These are phyloP conservation scores for Agapostemon virescens DNA, from an alignment of 2,888 invertebrate genomes.

Conservation along the genomic window DNA sequence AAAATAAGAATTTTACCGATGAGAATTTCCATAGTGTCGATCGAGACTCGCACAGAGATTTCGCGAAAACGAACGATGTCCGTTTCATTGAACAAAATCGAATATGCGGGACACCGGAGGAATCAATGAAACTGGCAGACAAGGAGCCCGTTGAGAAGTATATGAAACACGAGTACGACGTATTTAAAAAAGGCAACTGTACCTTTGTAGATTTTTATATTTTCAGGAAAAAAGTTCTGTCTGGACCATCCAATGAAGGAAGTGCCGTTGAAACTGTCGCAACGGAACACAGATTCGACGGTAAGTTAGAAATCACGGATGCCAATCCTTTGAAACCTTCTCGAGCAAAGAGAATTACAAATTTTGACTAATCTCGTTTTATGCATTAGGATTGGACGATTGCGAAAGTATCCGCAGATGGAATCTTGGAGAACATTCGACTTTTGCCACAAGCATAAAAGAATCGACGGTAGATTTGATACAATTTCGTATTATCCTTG, in stretches of 20 bases:
- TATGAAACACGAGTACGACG: not conserved
- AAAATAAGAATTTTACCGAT: not conserved
- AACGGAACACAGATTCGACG: not conserved
- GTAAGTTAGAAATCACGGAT: conserved; percentile 18
- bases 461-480: conserved; percentile 57
- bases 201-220: not conserved
- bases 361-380: not conserved
- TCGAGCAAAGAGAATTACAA: not conserved
- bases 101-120: not conserved
- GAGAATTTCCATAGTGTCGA: not conserved
- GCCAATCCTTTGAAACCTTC: not conserved
- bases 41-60: conserved; percentile 38
- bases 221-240: conserved; percentile 28
- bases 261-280: not conserved
- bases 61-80: conserved; percentile 33
- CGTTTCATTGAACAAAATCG: conserved; percentile 19
- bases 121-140: not conserved
- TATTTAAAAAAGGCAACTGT: conserved; percentile 16
- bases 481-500: conserved; percentile 18
- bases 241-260: not conserved
- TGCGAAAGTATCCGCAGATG: conserved; percentile 21
- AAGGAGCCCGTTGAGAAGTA: conserved; percentile 35
- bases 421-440: conserved; percentile 31
- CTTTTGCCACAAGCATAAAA: conserved; percentile 27
- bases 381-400: conserved; percentile 35